Conservation (phyloP, 23 tunicate genomes). For the Corella eumyota region DNA sequence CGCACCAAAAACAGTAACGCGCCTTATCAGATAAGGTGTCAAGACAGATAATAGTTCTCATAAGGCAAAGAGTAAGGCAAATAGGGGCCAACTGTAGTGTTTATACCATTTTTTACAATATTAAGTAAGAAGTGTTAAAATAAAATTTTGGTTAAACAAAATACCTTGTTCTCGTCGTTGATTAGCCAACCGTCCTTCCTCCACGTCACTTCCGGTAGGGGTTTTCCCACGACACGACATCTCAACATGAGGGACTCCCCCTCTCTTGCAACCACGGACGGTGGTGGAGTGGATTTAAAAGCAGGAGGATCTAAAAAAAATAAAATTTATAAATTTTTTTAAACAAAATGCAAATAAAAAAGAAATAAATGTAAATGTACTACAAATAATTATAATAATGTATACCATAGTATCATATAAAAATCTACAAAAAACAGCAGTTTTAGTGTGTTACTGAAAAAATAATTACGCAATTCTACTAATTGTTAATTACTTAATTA, state of each 20-base stretch:
- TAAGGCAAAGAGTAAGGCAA: background rate
- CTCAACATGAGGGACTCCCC: slow-evolving; percentile 31
- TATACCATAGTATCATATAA: background rate
- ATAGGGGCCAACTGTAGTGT: background rate
- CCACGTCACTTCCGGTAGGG: slow-evolving; percentile 59
- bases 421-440: background rate
- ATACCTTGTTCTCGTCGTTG: slow-evolving; percentile 21
- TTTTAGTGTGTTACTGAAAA: too few relatives aligned
- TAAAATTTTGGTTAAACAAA: background rate
- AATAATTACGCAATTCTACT: too few relatives aligned
- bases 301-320: slow-evolving; percentile 58
- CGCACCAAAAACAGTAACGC: too few relatives aligned
- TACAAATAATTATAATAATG: background rate
- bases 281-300: slow-evolving; percentile 33
- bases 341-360: too few relatives aligned
- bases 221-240: slow-evolving; percentile 47
- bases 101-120: background rate
- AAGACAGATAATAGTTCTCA: background rate
- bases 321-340: too few relatives aligned
- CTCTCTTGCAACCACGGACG: slow-evolving; percentile 14
- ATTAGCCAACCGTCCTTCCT: slow-evolving; percentile 42
- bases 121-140: too few relatives aligned
- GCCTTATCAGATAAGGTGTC: too few relatives aligned
- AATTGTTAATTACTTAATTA: too few relatives aligned
- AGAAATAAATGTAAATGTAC: background rate